phyloP scores from a whole-genome alignment of 1,140 invertebrate genomes.

The Arctopsyche grandis region DNA sequence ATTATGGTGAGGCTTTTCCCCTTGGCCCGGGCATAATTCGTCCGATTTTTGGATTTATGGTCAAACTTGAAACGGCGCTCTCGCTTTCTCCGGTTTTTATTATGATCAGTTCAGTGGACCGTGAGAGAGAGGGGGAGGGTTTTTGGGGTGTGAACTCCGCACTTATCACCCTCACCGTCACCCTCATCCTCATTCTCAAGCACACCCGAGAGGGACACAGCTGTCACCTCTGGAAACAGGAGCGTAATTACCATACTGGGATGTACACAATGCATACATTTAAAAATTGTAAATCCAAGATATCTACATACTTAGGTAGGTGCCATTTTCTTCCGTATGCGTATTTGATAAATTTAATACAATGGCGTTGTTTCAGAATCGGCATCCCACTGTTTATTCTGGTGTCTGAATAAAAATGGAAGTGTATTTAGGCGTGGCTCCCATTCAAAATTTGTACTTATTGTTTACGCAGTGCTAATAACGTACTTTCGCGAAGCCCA shows the following conservation, averaged over 20 bases:
- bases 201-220: slow-evolving; percentile 45
- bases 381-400: slow-evolving; percentile 50
- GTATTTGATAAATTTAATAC: neutral
- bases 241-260: slow-evolving; percentile 22
- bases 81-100: slow-evolving; percentile 62
- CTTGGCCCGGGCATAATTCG: slow-evolving; percentile 44
- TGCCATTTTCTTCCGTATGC: too few relatives aligned
- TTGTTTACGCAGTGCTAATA: slow-evolving; percentile 54
- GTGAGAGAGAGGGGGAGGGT: slow-evolving; percentile 60
- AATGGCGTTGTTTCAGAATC: neutral
- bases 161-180: slow-evolving; percentile 41
- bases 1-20: slow-evolving; percentile 11
- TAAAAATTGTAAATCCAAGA: neutral
- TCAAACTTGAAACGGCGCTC: slow-evolving; percentile 62
- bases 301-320: too few relatives aligned
- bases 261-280: slow-evolving; percentile 8
- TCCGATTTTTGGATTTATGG: slow-evolving; percentile 63
- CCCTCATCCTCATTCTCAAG: slow-evolving; percentile 27
- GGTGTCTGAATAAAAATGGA: slow-evolving; percentile 52
- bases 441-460: slow-evolving; percentile 53
- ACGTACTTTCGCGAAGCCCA: slow-evolving; percentile 43
- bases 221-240: slow-evolving; percentile 45
- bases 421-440: slow-evolving; percentile 52
- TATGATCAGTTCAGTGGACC: slow-evolving; percentile 69
- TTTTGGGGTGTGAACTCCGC: slow-evolving; percentile 48